Conservation (phyloP, 2,113 vertebrate species). For the Okapia johnstoni region DNA sequence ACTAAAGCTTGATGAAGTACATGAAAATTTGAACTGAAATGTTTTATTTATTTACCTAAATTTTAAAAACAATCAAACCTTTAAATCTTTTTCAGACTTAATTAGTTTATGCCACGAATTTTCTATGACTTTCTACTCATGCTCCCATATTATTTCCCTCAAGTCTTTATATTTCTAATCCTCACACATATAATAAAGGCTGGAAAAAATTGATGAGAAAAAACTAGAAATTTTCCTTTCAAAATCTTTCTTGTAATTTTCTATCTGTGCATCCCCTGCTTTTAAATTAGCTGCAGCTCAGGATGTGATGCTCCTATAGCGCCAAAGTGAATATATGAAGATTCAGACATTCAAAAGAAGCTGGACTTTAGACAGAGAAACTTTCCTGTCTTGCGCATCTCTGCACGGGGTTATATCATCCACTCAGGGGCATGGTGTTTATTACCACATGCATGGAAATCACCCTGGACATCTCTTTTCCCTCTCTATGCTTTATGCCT, state of each 20-base stretch:
- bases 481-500: background rate
- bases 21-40: background rate
- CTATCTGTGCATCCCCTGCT: background rate
- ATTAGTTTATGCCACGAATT: background rate
- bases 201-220: background rate
- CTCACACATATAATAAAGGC: background rate
- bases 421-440: fast-evolving
- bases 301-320: background rate
- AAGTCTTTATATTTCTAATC: background rate
- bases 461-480: background rate
- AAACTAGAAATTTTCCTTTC: background rate
- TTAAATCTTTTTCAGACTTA: background rate
- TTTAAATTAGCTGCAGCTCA: background rate
- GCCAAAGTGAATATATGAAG: background rate
- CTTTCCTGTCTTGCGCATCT: background rate
- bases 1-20: background rate
- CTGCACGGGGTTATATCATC: fast-evolving
- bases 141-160: background rate
- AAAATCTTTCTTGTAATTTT: background rate
- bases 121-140: background rate
- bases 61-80: background rate
- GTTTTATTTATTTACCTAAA: background rate
- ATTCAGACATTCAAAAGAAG: background rate
- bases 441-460: background rate
- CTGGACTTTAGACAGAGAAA: background rate